Evolutionary conservation across 2,113 vertebrate genomes (phyloP), one percentile per base, ranked within the genome.

Genomic region (Myotis brandtii): DNA sequence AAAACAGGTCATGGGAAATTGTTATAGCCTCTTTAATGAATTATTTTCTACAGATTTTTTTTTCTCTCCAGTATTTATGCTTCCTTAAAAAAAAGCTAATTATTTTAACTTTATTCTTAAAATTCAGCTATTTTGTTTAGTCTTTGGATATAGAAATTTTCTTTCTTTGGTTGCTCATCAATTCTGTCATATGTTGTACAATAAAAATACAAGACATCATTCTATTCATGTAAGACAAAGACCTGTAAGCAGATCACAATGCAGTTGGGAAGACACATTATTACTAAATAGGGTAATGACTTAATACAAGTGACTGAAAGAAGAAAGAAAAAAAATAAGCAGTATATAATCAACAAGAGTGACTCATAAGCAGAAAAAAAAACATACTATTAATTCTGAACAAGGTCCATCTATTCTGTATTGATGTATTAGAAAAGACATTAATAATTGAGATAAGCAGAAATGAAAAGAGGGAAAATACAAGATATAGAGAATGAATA

Each of bases 31-130:
- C n/a, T 56, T 75, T 48, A 37, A 79, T 73, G 12, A 50, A 46
- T 37, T 86, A 10, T 73, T 81, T 92, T 76, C n/a, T 25, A 54
- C 10, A 62, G 4, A 73, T 43, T 8, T 70, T 66, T 64, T 52
- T 64, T 10, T 17, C 12, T 25, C 0, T 20, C 11, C 4, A 50
- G 25, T 34, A 40, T 3, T 56, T 56, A 83, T 50, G 9, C 32
- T 79, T 79, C 17, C 0, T 30, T 21, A 56, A 66, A 34, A 85
- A 56, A 86, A 86, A 76, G 12, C n/a, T 80, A 75, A 83, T 76
- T 70, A 81, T 30, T 82, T 82, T 64, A 6, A 64, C 54, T 93
- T 48, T 96, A 30, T 97, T 82, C n/a, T 77, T 82, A 69, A 89
- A 86, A 77, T 56, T 59, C 13, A 81, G 9, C 37, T 34, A 11